Conservation (phyloP, 2,888 invertebrate genomes). For the Lasioglossum zephyrum region DNA sequence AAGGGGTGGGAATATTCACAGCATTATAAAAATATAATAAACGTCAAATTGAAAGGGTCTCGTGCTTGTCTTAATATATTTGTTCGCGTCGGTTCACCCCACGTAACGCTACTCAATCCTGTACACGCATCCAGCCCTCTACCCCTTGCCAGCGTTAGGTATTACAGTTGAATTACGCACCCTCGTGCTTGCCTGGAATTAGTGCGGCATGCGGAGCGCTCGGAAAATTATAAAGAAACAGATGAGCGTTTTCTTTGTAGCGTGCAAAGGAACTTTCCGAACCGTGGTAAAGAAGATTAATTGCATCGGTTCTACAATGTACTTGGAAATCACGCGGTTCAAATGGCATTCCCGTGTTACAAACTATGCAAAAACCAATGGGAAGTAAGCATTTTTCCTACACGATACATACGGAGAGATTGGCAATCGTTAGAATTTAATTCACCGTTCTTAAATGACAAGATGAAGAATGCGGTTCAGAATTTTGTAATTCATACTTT, state of each 20-base stretch:
- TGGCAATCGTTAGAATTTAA: neutral
- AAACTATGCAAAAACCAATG: neutral
- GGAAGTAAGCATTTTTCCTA: neutral
- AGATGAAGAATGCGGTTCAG: too few relatives aligned
- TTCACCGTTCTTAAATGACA: neutral
- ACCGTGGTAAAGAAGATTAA: neutral
- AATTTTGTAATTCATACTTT: too few relatives aligned
- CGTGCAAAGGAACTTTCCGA: neutral
- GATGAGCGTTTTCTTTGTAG: constrained; percentile 32
- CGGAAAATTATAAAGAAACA: constrained; percentile 35
- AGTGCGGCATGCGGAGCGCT: constrained; percentile 35
- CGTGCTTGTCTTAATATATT: constrained; percentile 37
- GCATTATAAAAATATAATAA: constrained; percentile 25
- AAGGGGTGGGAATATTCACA: neutral
- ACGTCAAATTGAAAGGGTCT: constrained; percentile 21
- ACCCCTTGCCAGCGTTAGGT: constrained; percentile 74
- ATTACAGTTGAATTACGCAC: constrained; percentile 79
- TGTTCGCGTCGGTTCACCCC: constrained; percentile 24
- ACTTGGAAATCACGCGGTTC: neutral
- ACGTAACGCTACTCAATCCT: constrained; percentile 1
- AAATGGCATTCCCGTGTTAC: neutral
- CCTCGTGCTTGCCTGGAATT: constrained; percentile 67
- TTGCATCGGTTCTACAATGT: neutral
- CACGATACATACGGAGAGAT: neutral
- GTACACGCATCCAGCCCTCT: constrained; percentile 28